These are phyloP conservation scores for Dasysyrphus tricinctus DNA, from an alignment of 2,888 invertebrate species.

Conservation along the genomic window DNA sequence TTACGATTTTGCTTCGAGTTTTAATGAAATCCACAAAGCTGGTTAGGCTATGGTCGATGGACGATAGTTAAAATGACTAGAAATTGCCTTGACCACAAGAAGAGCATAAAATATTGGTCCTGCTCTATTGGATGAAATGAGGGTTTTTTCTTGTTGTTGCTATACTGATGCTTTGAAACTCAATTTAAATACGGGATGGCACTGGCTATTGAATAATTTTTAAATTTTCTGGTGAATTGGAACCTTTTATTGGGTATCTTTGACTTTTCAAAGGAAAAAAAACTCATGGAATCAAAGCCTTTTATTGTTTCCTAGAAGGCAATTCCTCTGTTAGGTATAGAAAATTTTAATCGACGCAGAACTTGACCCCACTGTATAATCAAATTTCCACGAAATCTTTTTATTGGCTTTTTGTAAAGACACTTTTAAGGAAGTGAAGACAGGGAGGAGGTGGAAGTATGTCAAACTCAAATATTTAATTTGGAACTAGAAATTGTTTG, in stretches of 20 bases:
- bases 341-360: too few relatives aligned
- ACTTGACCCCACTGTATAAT: too few relatives aligned
- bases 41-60: not conserved
- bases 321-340: too few relatives aligned
- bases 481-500: too few relatives aligned
- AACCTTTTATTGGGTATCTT: not conserved
- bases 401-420: too few relatives aligned
- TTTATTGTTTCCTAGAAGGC: too few relatives aligned
- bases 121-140: conserved; percentile 18
- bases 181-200: conserved; percentile 9
- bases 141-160: not conserved
- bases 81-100: conserved; percentile 41
- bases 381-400: too few relatives aligned
- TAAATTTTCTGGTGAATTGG: not conserved
- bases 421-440: too few relatives aligned
- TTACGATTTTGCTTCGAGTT: conserved; percentile 58
- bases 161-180: not conserved
- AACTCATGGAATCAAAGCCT: too few relatives aligned
- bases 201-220: not conserved
- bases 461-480: too few relatives aligned
- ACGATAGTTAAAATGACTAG: conserved; percentile 39
- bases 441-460: too few relatives aligned
- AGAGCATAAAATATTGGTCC: conserved; percentile 6
- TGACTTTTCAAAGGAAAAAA: not conserved
- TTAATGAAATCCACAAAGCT: conserved; percentile 63